Conservation (phyloP, 2,797 vertebrate species). For the Coregonus ussuriensis region DNA sequence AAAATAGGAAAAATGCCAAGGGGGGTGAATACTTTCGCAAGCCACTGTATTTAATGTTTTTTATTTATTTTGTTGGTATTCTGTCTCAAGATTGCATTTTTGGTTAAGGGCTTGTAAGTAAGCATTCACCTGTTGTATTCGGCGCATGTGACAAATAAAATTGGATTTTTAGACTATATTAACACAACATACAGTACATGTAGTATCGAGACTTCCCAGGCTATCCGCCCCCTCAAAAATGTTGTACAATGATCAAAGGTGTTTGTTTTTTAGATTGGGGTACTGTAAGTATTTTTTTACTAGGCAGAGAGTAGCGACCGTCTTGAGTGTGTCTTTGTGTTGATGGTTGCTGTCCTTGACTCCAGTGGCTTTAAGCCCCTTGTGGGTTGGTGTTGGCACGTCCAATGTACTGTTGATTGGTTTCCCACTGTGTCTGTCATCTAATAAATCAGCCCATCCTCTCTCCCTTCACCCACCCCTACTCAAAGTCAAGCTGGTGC, state of each 20-base stretch:
- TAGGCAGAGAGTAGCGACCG: slow-evolving; percentile 32
- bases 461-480: slow-evolving; percentile 13
- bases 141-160: too few relatives aligned
- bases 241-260: neutral
- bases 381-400: slow-evolving; percentile 56
- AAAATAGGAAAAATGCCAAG: too few relatives aligned
- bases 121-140: too few relatives aligned
- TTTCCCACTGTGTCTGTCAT: slow-evolving; percentile 59
- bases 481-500: slow-evolving; percentile 22
- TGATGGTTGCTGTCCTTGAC: slow-evolving; percentile 60
- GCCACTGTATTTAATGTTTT: too few relatives aligned
- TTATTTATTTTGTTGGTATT: too few relatives aligned
- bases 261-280: neutral
- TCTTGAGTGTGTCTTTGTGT: slow-evolving; percentile 49
- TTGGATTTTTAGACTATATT: neutral
- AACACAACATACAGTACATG: neutral
- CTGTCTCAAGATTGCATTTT: too few relatives aligned
- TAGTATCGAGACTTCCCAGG: neutral
- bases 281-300: neutral
- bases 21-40: too few relatives aligned
- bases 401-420: slow-evolving; percentile 64
- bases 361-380: slow-evolving; percentile 40
- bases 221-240: neutral
- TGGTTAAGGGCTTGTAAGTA: too few relatives aligned
- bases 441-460: slow-evolving; percentile 65